Percentiles rank a stretch among this genome's conserved stretches.
Conservation (phyloP, 2,113 vertebrate species). For the Lates calcarifer region DNA sequence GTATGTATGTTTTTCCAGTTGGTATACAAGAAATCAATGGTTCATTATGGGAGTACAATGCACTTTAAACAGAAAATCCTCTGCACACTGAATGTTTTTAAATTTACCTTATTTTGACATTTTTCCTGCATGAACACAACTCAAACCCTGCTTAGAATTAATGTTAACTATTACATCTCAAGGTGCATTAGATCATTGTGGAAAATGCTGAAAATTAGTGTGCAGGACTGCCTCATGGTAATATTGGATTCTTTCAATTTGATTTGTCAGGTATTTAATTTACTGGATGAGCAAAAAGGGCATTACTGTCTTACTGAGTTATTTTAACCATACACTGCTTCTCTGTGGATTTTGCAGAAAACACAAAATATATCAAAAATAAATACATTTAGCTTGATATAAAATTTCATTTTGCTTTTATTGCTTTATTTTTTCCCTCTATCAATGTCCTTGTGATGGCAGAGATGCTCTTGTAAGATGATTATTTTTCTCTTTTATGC, state of each 20-base stretch:
- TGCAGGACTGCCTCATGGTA: background rate
- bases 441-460: background rate
- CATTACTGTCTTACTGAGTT: background rate
- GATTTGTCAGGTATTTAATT: background rate
- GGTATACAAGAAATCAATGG: background rate
- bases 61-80: background rate
- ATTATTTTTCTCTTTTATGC: background rate
- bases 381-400: background rate
- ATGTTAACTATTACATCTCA: background rate
- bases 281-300: background rate
- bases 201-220: background rate
- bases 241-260: background rate
- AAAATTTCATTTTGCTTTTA: background rate
- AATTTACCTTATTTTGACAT: background rate
- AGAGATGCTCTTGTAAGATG: background rate
- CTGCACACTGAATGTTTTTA: background rate
- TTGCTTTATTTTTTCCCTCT: background rate
- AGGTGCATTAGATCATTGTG: background rate
- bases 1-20: background rate
- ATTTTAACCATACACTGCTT: background rate
- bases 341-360: background rate
- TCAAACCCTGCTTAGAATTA: background rate
- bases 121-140: background rate
- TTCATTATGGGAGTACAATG: background rate
- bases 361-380: background rate